Conservation (phyloP, 1,140 invertebrate species). For the Plodia interpunctella region DNA sequence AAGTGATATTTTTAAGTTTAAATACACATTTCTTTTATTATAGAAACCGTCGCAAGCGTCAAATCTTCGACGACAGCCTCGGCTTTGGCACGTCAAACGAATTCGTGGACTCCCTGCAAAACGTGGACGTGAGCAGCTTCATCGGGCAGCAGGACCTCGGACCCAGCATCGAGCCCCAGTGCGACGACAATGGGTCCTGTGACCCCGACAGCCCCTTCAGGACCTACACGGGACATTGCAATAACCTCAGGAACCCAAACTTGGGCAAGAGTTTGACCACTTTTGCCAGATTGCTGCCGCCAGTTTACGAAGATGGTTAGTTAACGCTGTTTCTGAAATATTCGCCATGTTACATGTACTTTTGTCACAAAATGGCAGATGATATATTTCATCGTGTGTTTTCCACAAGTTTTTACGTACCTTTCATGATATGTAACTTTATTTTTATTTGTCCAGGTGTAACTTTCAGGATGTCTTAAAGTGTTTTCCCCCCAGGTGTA, state of each 20-base stretch:
- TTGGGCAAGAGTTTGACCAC: slow-evolving; percentile 91
- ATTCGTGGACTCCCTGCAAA: slow-evolving; percentile 84
- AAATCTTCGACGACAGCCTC: slow-evolving; percentile 84
- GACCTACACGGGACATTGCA: slow-evolving; percentile 91
- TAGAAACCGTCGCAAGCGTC: slow-evolving; percentile 80
- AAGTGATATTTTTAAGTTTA: slow-evolving; percentile 1
- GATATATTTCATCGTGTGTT: too few species aligned
- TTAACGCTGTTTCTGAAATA: too few species aligned
- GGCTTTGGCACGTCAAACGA: slow-evolving; percentile 82
- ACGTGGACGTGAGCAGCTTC: slow-evolving; percentile 83
- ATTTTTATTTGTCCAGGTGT: too few species aligned
- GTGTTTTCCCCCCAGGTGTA: slow-evolving; percentile 82
- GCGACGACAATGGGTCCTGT: slow-evolving; percentile 84
- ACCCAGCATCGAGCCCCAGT: slow-evolving; percentile 77
- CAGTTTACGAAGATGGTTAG: slow-evolving; percentile 92
- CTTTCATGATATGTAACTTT: too few species aligned
- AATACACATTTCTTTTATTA: slow-evolving; percentile 14
- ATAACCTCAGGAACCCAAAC: slow-evolving; percentile 91
- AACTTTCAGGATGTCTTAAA: too few species aligned
- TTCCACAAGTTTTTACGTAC: too few species aligned
- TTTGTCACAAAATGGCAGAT: too few species aligned
- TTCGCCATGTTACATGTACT: too few species aligned
- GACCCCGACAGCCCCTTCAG: slow-evolving; percentile 89
- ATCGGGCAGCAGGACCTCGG: slow-evolving; percentile 71
- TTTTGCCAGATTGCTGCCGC: slow-evolving; percentile 90